Percentiles rank a stretch among this genome's conserved stretches.
Conservation (phyloP, 2,888 invertebrate species). For the Unio delphinus region DNA sequence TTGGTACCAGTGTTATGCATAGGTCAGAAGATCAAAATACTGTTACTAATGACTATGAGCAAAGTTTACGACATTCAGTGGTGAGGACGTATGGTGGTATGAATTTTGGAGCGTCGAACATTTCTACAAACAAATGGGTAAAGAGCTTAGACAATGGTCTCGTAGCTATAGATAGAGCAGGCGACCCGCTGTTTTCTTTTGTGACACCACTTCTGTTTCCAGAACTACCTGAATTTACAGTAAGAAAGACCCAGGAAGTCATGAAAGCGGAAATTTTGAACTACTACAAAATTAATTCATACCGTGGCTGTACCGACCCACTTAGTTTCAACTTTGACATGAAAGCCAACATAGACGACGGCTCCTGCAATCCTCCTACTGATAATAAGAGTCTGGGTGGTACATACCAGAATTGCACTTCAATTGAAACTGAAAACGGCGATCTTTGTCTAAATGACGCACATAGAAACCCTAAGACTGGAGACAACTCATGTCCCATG, state of each 20-base stretch:
- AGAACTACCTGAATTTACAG: constrained; percentile 13
- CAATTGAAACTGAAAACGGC: too few species aligned
- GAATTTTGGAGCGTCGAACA: too few species aligned
- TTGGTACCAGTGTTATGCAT: too few species aligned
- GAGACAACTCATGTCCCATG: constrained; percentile 8
- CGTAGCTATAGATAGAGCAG: constrained; percentile 15
- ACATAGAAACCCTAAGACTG: constrained; percentile 9
- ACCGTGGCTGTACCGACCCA: constrained; percentile 15
- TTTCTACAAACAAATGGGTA: constrained; percentile 7
- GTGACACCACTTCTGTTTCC: constrained; percentile 12
- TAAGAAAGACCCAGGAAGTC: constrained; percentile 3
- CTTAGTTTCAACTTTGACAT: constrained; percentile 10
- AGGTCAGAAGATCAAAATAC: too few species aligned
- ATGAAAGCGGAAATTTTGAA: constrained; percentile 7
- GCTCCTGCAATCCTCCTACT: constrained; percentile 3
- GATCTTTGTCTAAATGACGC: constrained; percentile 1
- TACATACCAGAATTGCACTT: constrained; percentile 15
- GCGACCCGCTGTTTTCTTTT: constrained; percentile 15
- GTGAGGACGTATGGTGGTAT: too few species aligned
- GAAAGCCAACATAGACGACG: constrained; percentile 20
- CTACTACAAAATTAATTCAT: constrained; percentile 16
- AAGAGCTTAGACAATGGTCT: constrained; percentile 12
- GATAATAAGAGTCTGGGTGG: constrained; percentile 19
- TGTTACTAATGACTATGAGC: too few species aligned
- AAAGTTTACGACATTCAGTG: too few species aligned